Evolutionary conservation across 2,888 invertebrate species (phyloP), one percentile per base, ranked within the genome.

Genomic region (Plemyria rubiginata): DNA sequence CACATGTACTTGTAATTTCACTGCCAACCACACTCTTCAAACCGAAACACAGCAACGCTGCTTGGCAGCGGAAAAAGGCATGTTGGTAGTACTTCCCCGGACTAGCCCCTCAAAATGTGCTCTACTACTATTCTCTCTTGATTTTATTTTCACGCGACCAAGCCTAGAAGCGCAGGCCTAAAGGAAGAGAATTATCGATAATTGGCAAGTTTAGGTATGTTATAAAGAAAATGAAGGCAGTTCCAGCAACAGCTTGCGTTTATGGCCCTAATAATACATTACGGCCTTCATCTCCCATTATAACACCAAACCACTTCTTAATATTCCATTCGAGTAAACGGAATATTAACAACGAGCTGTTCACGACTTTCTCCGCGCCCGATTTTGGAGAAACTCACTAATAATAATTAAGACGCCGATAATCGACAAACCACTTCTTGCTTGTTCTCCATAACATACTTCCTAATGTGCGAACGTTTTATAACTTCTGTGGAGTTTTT

Each of bases 251-350:
- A 65, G 75, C 72, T 78, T 70, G 76, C 68, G 66, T 69, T 78
- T 73, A 75, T 70, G 63, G 70, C 65, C 56, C 68, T 73, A 72
- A 77, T 74, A 78, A 74, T 69, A 73, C 71, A 75, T 72, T 71
- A 70, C 70, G 67, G 60, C 54, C 70, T 71, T 69, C 69, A 74
- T 70, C 70, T 70, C 68, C 71, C 62, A 66, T 72, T 67, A 67
- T 67, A 63, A 72, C 71, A 73, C 57, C 46, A 62, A 71, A 73
- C 68, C 69, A 70, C 73, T 74, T 74, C 74, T 72, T 71, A 65
- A 71, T 72, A 75, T 73, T 68, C 65, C 51, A 68, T 60, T 60
- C 62, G 53, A 65, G 63, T 70, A 72, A 66, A 66, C 65, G 65
- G 61, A 64, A 59, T 73, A 50, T 54, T 57, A 54, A 48, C 53